These are phyloP conservation scores for Patella pellucida DNA, from an alignment of 2,888 invertebrate species.

Conservation along the genomic window DNA sequence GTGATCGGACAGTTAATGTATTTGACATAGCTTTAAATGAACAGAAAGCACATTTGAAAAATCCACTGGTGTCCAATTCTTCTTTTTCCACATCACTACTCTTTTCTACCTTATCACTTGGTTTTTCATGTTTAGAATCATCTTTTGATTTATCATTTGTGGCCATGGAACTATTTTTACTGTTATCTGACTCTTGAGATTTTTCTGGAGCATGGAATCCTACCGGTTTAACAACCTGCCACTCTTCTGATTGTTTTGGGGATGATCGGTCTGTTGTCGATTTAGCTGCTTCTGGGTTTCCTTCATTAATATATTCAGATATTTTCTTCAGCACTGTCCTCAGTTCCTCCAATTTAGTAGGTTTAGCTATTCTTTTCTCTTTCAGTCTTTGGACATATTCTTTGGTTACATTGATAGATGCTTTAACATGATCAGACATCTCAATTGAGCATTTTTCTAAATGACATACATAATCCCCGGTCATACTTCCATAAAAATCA, in stretches of 20 bases:
- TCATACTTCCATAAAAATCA: conserved; percentile 1
- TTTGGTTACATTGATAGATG: background rate
- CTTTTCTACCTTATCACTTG: too few species aligned
- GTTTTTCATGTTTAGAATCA: too few species aligned
- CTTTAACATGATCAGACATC: background rate
- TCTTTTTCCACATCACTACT: too few species aligned
- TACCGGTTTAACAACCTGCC: background rate
- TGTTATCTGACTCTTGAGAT: too few species aligned
- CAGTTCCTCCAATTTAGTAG: background rate
- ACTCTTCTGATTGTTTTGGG: background rate
- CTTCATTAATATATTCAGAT: background rate
- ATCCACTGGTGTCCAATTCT: background rate
- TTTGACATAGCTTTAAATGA: conserved; percentile 1
- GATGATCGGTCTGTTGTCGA: too few species aligned
- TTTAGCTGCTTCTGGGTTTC: too few species aligned
- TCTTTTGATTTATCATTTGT: too few species aligned
- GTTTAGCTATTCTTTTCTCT: background rate
- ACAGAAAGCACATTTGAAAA: background rate
- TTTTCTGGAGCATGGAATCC: background rate
- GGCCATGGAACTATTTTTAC: too few species aligned
- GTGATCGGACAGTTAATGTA: background rate
- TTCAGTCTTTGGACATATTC: background rate
- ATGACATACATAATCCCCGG: background rate
- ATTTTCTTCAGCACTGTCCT: background rate
- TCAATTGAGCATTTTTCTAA: background rate